Conservation (phyloP, 2,113 vertebrate species). For the Lynx canadensis region DNA sequence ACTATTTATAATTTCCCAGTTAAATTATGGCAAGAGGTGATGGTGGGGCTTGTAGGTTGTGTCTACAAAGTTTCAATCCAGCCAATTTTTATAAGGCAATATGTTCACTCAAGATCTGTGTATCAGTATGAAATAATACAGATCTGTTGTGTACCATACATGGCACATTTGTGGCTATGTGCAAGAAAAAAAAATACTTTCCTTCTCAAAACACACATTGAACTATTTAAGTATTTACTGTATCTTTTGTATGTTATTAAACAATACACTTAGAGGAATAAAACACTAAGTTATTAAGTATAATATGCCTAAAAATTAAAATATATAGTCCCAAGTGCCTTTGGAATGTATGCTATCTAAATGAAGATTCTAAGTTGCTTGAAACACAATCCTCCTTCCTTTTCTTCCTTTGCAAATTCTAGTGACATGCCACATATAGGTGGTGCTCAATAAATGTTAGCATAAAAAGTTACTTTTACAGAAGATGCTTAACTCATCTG, state of each 20-base stretch:
- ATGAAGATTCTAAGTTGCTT: not conserved
- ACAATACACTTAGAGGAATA: not conserved
- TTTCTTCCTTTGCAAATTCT: not conserved
- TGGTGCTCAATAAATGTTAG: not conserved
- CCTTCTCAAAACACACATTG: not conserved
- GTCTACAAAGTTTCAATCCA: not conserved
- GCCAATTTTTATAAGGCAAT: not conserved
- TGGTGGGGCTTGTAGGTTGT: not conserved
- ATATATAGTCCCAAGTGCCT: not conserved
- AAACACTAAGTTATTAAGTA: not conserved
- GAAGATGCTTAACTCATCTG: not conserved
- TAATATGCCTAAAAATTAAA: not conserved
- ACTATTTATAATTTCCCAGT: not conserved
- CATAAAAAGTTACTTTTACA: not conserved
- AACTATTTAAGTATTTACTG: not conserved
- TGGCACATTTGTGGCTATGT: not conserved
- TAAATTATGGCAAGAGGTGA: not conserved
- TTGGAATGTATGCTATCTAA: not conserved
- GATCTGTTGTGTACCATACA: not conserved
- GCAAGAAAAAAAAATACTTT: not conserved
- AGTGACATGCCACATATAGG: not conserved
- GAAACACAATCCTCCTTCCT: not conserved
- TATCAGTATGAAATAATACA: rapidly evolving
- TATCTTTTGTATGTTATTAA: not conserved
- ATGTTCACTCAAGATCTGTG: not conserved